Conservation (phyloP, 37 sponge, comb jelly and placozoan genomes). For the Halisarca cf. caerulea region DNA sequence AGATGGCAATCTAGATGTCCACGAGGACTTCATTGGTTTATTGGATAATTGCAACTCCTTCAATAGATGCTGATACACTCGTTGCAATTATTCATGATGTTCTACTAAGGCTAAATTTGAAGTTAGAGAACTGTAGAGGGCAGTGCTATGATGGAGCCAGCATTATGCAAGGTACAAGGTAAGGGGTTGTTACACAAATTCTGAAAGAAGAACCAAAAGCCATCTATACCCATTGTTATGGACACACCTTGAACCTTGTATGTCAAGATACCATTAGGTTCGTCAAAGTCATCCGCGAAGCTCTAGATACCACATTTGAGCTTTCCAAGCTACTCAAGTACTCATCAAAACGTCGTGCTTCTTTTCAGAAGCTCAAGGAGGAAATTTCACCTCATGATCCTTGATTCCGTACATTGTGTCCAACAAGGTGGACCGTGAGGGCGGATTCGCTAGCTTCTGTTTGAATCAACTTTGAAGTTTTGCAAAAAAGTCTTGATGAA, state of each 20-base stretch:
- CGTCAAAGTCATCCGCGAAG: constrained; percentile 36
- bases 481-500: constrained; percentile 12
- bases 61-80: constrained; percentile 15
- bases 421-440: constrained; percentile 28
- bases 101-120: constrained; percentile 25
- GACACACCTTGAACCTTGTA: constrained; percentile 35
- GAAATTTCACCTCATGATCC: neutral
- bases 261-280: constrained; percentile 31
- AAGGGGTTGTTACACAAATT: constrained; percentile 41
- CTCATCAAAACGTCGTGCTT: neutral
- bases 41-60: too few relatives aligned
- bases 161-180: constrained; percentile 34
- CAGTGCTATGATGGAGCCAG: constrained; percentile 55
- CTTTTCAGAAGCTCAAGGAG: neutral
- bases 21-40: constrained; percentile 33
- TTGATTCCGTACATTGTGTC: constrained; percentile 25
- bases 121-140: constrained; percentile 25
- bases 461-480: constrained; percentile 10
- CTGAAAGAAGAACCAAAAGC: constrained; percentile 24
- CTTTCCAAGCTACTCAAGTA: constrained; percentile 30
- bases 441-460: constrained; percentile 17
- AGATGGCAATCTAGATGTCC: neutral
- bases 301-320: constrained; percentile 32
- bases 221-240: constrained; percentile 36
- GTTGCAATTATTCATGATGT: constrained; percentile 15